Conservation (phyloP, 2,888 invertebrate genomes). For the Gandaritis pyraliata region DNA sequence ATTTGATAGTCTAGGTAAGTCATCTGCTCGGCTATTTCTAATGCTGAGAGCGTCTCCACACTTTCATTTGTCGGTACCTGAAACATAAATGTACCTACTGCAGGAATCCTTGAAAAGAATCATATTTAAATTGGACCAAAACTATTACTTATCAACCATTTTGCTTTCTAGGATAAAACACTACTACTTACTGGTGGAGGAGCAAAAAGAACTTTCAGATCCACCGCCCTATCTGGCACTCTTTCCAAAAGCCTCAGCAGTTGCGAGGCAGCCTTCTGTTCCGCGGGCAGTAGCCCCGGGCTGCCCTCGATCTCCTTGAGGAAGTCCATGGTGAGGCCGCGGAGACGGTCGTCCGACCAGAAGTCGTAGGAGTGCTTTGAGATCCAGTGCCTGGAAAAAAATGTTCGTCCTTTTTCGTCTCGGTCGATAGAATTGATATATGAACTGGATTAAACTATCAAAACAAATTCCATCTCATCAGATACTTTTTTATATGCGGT, state of each 20-base stretch:
- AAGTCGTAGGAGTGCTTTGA: constrained; percentile 96
- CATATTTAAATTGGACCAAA: no score
- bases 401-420: neutral
- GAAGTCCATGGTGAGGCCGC: constrained; percentile 92
- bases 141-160: no score
- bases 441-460: no score
- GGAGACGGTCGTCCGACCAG: constrained; percentile 89
- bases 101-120: no score
- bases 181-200: constrained; percentile 86
- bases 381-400: constrained; percentile 90
- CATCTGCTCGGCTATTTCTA: constrained; percentile 97
- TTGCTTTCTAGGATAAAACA: no score
- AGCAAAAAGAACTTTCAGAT: constrained; percentile 87
- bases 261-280: constrained; percentile 95
- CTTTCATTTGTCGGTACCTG: constrained; percentile 92
- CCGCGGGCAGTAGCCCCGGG: constrained; percentile 93
- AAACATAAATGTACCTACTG: constrained; percentile 49
- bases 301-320: constrained; percentile 94
- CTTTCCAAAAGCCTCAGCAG: constrained; percentile 90
- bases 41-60: constrained; percentile 92
- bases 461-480: no score
- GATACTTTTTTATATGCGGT: no score
- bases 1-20: constrained; percentile 96
- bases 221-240: constrained; percentile 88
- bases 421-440: no score